A percentile compares a stretch with the other conserved stretches of the same genome.
Conservation (phyloP, 2,888 invertebrate genomes). For the Sceliomorpha sp. region DNA sequence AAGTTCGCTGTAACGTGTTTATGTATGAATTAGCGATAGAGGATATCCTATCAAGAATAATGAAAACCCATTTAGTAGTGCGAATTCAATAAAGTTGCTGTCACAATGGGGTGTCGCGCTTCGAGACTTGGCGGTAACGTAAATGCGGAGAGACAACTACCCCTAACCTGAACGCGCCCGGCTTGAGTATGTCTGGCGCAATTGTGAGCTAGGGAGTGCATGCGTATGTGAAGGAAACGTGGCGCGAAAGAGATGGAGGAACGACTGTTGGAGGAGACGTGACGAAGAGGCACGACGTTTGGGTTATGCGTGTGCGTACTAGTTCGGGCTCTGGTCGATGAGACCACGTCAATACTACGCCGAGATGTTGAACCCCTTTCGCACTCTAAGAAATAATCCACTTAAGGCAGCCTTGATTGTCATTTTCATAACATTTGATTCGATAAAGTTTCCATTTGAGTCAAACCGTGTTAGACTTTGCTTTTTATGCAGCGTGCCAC, state of each 20-base stretch:
- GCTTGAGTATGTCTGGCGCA: conserved; percentile 28
- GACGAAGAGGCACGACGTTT: conserved; percentile 30
- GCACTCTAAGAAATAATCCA: too few relatives aligned
- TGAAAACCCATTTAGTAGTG: conserved; percentile 44
- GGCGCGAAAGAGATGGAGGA: conserved; percentile 2
- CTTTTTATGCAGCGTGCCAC: too few relatives aligned
- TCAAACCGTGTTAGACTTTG: too few relatives aligned
- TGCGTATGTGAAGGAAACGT: conserved; percentile 33
- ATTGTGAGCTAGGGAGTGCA: conserved; percentile 40
- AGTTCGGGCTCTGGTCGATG: conserved; percentile 36
- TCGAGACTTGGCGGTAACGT: conserved; percentile 42
- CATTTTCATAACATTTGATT: too few relatives aligned
- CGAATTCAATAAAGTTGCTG: conserved; percentile 59
- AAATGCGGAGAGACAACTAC: conserved; percentile 49
- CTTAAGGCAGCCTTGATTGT: too few relatives aligned
- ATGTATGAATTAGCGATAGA: conserved; percentile 12
- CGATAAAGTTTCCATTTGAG: too few relatives aligned
- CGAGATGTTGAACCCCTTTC: conserved; percentile 16
- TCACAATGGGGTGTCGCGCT: conserved; percentile 50
- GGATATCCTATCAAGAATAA: conserved; percentile 44
- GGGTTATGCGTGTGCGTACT: conserved; percentile 34
- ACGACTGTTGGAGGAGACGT: conserved; percentile 33
- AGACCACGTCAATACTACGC: conserved; percentile 48
- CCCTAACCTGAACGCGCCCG: conserved; percentile 28
- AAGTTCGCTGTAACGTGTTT: not conserved